phyloP scores from a whole-genome alignment of 2,113 vertebrate genomes.

The Sebastes schlegelii region DNA sequence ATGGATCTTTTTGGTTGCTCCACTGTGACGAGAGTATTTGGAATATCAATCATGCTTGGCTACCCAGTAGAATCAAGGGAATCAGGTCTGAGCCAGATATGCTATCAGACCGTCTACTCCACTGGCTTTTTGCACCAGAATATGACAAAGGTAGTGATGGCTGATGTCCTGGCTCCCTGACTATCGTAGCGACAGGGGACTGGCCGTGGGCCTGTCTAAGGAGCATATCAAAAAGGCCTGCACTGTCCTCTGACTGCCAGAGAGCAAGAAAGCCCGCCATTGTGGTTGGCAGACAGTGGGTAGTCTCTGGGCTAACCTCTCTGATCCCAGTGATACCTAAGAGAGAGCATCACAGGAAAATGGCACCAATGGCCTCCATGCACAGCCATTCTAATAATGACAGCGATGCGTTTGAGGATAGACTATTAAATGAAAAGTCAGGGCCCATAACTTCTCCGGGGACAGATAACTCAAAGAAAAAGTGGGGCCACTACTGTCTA shows the following conservation, averaged over 20 bases:
- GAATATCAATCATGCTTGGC: neutral
- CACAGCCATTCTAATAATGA: constrained; percentile 9
- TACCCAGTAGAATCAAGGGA: neutral
- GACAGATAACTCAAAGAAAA: constrained; percentile 15
- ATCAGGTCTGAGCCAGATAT: neutral
- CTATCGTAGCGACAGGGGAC: neutral
- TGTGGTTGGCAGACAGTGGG: neutral
- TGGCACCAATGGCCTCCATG: neutral
- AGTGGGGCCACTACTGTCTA: neutral
- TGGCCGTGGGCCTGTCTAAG: neutral
- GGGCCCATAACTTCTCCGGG: neutral
- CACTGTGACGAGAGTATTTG: neutral
- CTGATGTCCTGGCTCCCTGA: neutral
- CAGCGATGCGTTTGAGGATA: constrained; percentile 10
- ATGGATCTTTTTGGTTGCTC: neutral
- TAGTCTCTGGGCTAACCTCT: neutral
- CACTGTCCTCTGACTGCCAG: neutral
- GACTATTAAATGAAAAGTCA: constrained; percentile 10
- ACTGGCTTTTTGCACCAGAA: neutral
- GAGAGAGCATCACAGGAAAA: constrained; percentile 12
- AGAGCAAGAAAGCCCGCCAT: neutral
- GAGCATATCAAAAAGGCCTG: neutral
- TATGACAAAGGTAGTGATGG: neutral
- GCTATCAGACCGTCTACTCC: neutral
- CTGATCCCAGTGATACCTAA: constrained; percentile 3